Base-by-base conservation (phyloP, 2,113 vertebrate genomes). In the Callospermophilus lateralis region DNA sequence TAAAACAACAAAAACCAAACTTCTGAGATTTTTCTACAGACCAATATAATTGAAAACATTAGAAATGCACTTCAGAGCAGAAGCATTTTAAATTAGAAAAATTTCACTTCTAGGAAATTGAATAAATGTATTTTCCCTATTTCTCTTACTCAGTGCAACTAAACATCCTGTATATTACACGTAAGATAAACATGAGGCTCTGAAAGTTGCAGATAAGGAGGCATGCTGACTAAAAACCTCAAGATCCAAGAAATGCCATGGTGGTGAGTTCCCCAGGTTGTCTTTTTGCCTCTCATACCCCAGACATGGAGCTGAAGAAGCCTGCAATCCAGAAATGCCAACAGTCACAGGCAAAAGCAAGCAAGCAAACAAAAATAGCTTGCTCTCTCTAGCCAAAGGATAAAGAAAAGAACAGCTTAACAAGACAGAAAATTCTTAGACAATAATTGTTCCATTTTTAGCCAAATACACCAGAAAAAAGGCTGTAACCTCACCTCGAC, bases 401-500 rank as follows among this genome's bases (percentile, higher is more conserved):
- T 2, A 61, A 34, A 16, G 48, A 20, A 42, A 22, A 6, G 0
- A 6, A 28, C 3, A 37, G 3, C 24, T 22, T 30, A 67, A 34
- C 3, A 90, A 39, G 48, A 63, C 4, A 67, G 37, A 53, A 28
- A 53, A 42, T 0, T 42, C 65, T 20, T 37, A 81, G 13, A 39
- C 13, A 63, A 16, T 24, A 72, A 22, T 67, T 70, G 4, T 68
- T 65, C 24, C 73, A 32, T 88, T 65, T 45, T 78, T n/a, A 84
- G 22, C 8, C 32, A 88, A 58, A 94, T 39, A 30, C 32, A 12
- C 32, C 34, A 58, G 32, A 34, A 88, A 45, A 45, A 90, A 73
- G 34, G 1, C 30, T 58, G 0, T 48, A 15, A 13, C 6, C 22
- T 3, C 0, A 67, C 10, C 3, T 16, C 8, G n/a, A 17, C 8